Evolutionary conservation across 2,113 vertebrate species (phyloP).

Genomic region (Phylloscopus trochilus): DNA sequence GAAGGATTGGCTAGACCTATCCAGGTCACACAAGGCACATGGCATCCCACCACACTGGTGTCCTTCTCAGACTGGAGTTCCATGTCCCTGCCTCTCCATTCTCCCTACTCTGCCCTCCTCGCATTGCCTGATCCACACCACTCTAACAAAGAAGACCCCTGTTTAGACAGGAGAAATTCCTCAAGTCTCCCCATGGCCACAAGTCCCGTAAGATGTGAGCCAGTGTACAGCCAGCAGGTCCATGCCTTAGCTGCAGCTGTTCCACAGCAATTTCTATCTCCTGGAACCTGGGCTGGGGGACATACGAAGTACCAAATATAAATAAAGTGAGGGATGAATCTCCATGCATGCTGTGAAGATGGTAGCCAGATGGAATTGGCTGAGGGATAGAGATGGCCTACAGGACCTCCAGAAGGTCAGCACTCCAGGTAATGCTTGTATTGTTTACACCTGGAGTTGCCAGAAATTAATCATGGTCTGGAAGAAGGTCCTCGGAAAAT

Average conservation of each 20-base stretch:
- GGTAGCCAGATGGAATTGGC: background rate
- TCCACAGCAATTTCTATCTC: background rate
- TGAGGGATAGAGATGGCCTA: background rate
- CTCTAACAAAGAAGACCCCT: background rate
- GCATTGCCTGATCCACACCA: background rate
- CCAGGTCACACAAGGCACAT: background rate
- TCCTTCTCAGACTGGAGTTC: background rate
- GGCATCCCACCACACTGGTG: background rate
- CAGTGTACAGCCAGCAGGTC: background rate
- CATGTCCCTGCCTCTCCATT: background rate
- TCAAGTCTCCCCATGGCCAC: background rate
- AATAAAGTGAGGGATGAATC: background rate
- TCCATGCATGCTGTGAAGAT: background rate
- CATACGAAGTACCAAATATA: background rate
- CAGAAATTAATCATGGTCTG: background rate
- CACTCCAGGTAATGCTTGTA: background rate
- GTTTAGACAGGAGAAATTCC: background rate
- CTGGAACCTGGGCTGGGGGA: background rate
- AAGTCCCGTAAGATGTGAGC: background rate
- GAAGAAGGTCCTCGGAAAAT: background rate
- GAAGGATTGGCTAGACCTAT: background rate
- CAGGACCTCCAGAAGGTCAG: background rate
- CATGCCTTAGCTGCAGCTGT: background rate
- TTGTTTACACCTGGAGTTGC: background rate
- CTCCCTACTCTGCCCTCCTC: background rate